Percentiles rank a stretch among this genome's conserved stretches.
These are phyloP conservation scores for Delichon dasypus DNA, from an alignment of 2,797 vertebrate species.

Conservation along the genomic window DNA sequence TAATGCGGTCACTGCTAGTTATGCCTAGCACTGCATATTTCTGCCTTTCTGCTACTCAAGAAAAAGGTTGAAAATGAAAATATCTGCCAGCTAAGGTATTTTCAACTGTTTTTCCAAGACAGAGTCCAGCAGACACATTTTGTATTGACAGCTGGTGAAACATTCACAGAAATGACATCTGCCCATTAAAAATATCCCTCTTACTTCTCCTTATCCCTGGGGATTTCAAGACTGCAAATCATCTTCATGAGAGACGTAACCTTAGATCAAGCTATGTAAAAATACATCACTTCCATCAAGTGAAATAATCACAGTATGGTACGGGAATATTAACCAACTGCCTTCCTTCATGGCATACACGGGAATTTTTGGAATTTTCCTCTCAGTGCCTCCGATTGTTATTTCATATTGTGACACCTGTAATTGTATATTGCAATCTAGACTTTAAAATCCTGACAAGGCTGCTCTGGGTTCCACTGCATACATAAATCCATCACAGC, in stretches of 20 bases:
- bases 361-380: background rate
- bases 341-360: background rate
- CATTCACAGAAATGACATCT: conserved; percentile 16
- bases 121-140: conserved; percentile 5
- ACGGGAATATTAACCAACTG: conserved; percentile 29
- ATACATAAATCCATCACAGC: conserved; percentile 46
- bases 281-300: conserved; percentile 41
- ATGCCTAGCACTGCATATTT: conserved; percentile 27
- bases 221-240: background rate
- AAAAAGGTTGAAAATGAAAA: conserved; percentile 23
- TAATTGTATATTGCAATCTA: conserved; percentile 59
- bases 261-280: conserved; percentile 23
- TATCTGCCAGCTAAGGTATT: conserved; percentile 46
- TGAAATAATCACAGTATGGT: conserved; percentile 21
- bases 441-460: conserved; percentile 59
- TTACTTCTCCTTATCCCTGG: background rate
- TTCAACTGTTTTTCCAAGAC: background rate
- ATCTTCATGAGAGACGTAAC: conserved; percentile 15
- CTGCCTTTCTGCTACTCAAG: conserved; percentile 9
- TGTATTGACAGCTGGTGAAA: conserved; percentile 45
- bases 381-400: conserved; percentile 22
- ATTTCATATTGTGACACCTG: conserved; percentile 68
- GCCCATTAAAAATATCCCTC: conserved; percentile 51
- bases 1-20: background rate
- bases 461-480: conserved; percentile 37